These are phyloP conservation scores for Perodicticus potto DNA, from an alignment of 2,797 vertebrate species.

Conservation along the genomic window DNA sequence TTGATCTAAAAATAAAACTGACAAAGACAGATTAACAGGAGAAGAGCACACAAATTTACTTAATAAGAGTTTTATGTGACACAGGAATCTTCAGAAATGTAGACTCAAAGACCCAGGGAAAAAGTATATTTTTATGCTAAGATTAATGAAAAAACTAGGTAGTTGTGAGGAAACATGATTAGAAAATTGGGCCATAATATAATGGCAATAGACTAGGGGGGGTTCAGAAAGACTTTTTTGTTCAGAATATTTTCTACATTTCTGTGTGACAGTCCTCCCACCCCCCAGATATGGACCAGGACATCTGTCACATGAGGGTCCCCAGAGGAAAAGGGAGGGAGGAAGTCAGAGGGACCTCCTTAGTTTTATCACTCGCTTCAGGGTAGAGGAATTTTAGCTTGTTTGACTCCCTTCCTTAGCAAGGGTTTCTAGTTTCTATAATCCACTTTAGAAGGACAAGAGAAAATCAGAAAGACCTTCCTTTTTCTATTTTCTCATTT, in stretches of 20 bases:
- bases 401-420: neutral
- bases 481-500: constrained; percentile 5
- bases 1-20: neutral
- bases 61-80: neutral
- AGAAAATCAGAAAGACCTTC: neutral
- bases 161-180: neutral
- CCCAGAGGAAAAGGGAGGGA: neutral
- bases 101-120: neutral
- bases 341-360: neutral
- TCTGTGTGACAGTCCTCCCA: neutral
- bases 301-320: neutral
- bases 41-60: neutral
- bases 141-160: neutral
- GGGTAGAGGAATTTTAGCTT: neutral
- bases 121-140: neutral
- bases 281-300: neutral
- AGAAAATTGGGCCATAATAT: neutral
- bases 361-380: neutral
- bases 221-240: neutral
- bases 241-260: neutral
- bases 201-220: neutral
- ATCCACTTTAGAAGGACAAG: neutral
- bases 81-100: neutral
- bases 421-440: neutral
- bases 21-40: neutral